Conservation (phyloP, 2,797 vertebrate genomes). For the Arremon aurantiirostris region DNA sequence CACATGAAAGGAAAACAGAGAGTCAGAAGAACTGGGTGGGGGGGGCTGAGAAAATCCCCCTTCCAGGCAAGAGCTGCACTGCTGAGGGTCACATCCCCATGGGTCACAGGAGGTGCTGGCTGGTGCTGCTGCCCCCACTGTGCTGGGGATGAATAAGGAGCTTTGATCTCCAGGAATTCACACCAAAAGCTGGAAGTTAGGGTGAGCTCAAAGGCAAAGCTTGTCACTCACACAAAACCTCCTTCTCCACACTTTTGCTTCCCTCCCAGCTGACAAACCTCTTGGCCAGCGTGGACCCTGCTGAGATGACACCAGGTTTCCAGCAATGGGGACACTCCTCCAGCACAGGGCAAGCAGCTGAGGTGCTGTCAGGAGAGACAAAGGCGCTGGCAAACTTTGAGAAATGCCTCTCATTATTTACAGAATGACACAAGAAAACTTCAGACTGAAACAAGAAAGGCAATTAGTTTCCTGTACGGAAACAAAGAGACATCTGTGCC, state of each 20-base stretch:
- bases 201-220: background rate
- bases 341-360: background rate
- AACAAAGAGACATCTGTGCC: slow-evolving; percentile 78
- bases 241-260: background rate
- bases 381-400: slow-evolving; percentile 61
- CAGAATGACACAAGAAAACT: slow-evolving; percentile 61
- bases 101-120: background rate
- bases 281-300: background rate
- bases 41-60: background rate
- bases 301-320: background rate
- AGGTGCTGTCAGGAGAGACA: slow-evolving; percentile 31
- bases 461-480: slow-evolving; percentile 71
- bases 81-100: background rate
- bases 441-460: slow-evolving; percentile 71
- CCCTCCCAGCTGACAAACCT: background rate
- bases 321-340: background rate
- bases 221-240: background rate
- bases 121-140: background rate
- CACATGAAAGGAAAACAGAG: background rate
- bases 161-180: background rate
- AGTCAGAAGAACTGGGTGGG: background rate
- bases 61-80: background rate
- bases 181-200: background rate
- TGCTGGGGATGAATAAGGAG: background rate
- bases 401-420: slow-evolving; percentile 69